Percentiles rank a stretch among this genome's conserved stretches.
Conservation (phyloP, 2,888 invertebrate genomes). For the Euphydryas editha region DNA sequence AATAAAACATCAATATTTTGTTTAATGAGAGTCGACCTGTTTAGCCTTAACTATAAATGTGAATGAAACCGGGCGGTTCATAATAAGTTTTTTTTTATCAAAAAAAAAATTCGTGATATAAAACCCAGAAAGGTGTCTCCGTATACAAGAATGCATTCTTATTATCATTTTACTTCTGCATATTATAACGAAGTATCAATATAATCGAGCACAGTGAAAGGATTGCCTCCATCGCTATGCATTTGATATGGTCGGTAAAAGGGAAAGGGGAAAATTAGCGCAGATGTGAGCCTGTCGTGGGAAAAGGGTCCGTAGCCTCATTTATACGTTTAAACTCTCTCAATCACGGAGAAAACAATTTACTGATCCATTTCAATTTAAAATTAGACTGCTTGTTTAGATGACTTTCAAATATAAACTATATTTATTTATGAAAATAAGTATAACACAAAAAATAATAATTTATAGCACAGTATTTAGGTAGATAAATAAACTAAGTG, state of each 20-base stretch:
- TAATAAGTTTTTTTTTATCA: too few species aligned
- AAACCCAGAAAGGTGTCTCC: neutral
- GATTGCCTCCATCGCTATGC: constrained; percentile 40
- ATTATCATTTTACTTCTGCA: neutral
- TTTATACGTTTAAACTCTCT: constrained; percentile 6
- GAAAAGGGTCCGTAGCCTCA: constrained; percentile 36
- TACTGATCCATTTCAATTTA: neutral
- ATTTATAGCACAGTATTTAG: too few species aligned
- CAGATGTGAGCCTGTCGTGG: constrained; percentile 33
- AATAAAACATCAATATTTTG: too few species aligned
- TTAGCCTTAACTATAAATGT: too few species aligned
- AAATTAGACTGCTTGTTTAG: neutral
- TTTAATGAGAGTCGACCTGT: too few species aligned
- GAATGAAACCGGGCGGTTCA: too few species aligned
- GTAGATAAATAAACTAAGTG: too few species aligned
- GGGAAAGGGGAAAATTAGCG: constrained; percentile 54
- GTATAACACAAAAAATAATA: too few species aligned
- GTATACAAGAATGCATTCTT: neutral
- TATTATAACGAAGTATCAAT: constrained; percentile 1
- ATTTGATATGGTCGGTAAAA: constrained; percentile 45
- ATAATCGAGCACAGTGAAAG: constrained; percentile 43
- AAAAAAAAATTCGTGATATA: neutral
- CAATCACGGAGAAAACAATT: neutral
- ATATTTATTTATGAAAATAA: neutral
- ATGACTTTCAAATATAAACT: neutral